Base-by-base conservation (phyloP, 2,113 vertebrate genomes). In the Otolemur garnettii region DNA sequence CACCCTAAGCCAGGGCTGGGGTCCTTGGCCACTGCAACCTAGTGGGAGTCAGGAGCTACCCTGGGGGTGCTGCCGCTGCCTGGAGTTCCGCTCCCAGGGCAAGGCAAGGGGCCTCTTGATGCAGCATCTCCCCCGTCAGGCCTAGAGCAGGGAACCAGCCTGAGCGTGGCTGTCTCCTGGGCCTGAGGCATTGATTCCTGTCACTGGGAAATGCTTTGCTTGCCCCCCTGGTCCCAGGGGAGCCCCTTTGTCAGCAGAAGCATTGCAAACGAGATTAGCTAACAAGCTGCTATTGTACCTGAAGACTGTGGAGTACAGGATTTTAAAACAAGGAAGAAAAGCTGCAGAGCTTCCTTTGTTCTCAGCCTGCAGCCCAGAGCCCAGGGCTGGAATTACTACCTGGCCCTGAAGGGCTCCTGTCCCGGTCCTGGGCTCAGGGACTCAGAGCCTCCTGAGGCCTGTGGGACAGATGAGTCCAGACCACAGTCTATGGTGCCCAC, bases 401-500 rank as follows among this genome's bases (percentile, higher is more conserved):
- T 0, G 5, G 19, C 3, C 78, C 26, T 13, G 22, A 4, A 28
- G 2, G 17, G 11, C 62, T 13, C 18, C 53, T 2, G 22, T 35
- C 7, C 8, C 53, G 1, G 22, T 35, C 7, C 8, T 2, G 2
- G 1, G 66, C 15, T 15, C 6, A 1, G 1, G 1, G 21, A n/a
- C 7, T 0, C 3, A 1, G 62, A 64, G 62, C 4, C 26, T 12
- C 62, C 11, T 50, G 24, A 26, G 62, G 9, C 26, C 26, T 4
- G 7, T 8, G 2, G 59, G 28, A 18, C 5, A 18, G 24, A 8
- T 0, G 1, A 0, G 0, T 5, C 22, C 1, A 12, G 35, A 30
- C 53, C 26, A 4, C 0, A 17, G 0, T 13, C 79, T 9, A 22
- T 24, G 22, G 22, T 0, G 3, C 35, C 38, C 6, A 60, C 21